These are phyloP conservation scores for Oegoconia quadripuncta DNA, from an alignment of 2,888 invertebrate genomes.

Conservation along the genomic window DNA sequence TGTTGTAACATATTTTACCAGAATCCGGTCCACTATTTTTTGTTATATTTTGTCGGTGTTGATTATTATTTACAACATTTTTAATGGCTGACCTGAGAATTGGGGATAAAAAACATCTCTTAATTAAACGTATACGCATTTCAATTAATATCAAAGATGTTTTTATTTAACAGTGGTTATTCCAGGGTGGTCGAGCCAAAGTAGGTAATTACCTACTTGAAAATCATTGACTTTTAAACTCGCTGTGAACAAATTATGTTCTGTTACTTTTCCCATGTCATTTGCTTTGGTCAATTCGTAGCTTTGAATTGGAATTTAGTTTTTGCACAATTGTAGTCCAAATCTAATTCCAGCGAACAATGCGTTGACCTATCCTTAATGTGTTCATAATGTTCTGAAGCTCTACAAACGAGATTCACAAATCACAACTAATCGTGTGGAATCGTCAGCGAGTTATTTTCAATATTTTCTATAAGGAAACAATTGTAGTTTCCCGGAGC, in stretches of 20 bases:
- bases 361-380: too few relatives aligned
- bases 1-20: conserved; percentile 34
- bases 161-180: conserved; percentile 29
- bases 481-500: conserved; percentile 48
- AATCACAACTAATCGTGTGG: conserved; percentile 7
- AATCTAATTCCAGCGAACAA: too few relatives aligned
- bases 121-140: conserved; percentile 32
- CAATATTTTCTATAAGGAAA: conserved; percentile 44
- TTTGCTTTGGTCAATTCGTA: not conserved
- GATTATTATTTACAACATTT: conserved; percentile 34
- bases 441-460: conserved; percentile 16
- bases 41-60: conserved; percentile 23
- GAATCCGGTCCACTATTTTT: conserved; percentile 27
- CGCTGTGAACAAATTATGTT: not conserved
- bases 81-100: conserved; percentile 35
- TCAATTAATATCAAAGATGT: conserved; percentile 25
- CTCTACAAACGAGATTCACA: too few relatives aligned
- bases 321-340: not conserved
- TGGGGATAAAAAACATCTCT: conserved; percentile 29
- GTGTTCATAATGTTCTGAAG: not conserved
- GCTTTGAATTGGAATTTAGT: not conserved
- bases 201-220: too few relatives aligned
- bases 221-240: not conserved
- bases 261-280: conserved; percentile 1
- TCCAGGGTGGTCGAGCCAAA: too few relatives aligned